Evolutionary conservation across 2,797 vertebrate genomes (phyloP), one percentile per base, ranked within the genome.

Genomic region (Amniataba percoides): DNA sequence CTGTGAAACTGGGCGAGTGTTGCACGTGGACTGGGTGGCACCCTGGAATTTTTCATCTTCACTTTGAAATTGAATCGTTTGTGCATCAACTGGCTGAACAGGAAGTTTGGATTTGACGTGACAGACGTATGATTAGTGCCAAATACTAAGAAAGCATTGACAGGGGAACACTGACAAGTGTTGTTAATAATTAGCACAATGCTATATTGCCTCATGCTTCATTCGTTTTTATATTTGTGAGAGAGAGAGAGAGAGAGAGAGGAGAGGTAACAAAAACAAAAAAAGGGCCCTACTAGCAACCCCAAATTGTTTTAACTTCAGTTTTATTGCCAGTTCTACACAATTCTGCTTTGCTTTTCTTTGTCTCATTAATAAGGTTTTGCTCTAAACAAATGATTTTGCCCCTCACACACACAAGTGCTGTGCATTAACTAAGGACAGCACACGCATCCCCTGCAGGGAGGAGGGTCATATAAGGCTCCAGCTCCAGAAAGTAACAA

Each of bases 31-130:
- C 73, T 78, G 84, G 77, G 78, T 74, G 81, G 71, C 79, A 78
- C 69, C 75, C 63, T n/a, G 31, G 77, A 76, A 77, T 82, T 93
- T 89, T 92, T 90, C 90, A 93, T 94, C 88, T 91, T 88, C 91
- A 83, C 86, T 87, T 83, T 77, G 58, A 78, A 79, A 77, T 42
- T 48, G 51, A 84, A 77, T 87, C 25, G 77, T 69, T 67, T 81
- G 62, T 76, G 74, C 70, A 63, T 74, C 49, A 56, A 42, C 66
- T 46, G 59, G 65, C 71, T 74, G 48, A 79, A 78, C 31, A 60
- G 53, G 39, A 65, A 51, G 69, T 42, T 62, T 39, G 34, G 55
- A 81, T 77, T 66, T 70, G 27, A 61, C 34, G 51, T 67, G 19
- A 23, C 43, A 62, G 62, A 65, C 45, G 42, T 55, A 6, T 25